Evolutionary conservation across 2,113 vertebrate genomes (phyloP), one percentile per base, ranked within the genome.

Genomic region (Boleophthalmus pectinirostris): DNA sequence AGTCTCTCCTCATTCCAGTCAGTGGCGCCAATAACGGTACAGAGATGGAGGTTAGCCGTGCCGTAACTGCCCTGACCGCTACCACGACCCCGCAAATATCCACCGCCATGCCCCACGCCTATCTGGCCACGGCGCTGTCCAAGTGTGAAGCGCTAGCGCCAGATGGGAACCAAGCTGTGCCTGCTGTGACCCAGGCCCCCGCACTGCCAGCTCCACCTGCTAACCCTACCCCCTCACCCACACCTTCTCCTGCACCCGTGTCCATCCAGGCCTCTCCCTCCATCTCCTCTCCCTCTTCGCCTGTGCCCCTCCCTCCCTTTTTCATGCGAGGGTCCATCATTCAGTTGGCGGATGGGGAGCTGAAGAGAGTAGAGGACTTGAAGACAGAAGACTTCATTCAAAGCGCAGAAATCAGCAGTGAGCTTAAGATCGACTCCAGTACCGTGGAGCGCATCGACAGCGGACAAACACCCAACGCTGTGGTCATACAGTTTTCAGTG

Each of bases 371-470:
- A 73, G 98, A 99, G 92, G 98, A 99, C 88, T 91, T 99, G 66
- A 98, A 97, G 91, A 99, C 97, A 0, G 98, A 99, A 82, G 98
- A 99, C 93, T 99, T 99, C 93, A 97, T 99, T 75, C 98, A 98
- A 93, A 99, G 98, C 0, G 97, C 98, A 0, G 97, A 99, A 89
- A 97, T 99, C 61, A 99, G 97, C 94, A 96, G 85, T 0, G 97
- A 99, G 84, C 94, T 99, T 87, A 98, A 98, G 92, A 99, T 99
- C 67, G 98, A 99, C 94, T 98, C 97, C 80, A 98, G 97, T 94
- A 99, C 98, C 0, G 97, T 99, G 72, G 98, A 99, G 89, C 93
- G 97, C 68, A 97, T 99, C 12, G 98, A 97, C 69, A 95, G 93
- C 60, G 95, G 97, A 89, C 95, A 94, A 87, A 96, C 91, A 79